Conservation (phyloP, 2,888 invertebrate genomes). For the Danaus chrysippus region DNA sequence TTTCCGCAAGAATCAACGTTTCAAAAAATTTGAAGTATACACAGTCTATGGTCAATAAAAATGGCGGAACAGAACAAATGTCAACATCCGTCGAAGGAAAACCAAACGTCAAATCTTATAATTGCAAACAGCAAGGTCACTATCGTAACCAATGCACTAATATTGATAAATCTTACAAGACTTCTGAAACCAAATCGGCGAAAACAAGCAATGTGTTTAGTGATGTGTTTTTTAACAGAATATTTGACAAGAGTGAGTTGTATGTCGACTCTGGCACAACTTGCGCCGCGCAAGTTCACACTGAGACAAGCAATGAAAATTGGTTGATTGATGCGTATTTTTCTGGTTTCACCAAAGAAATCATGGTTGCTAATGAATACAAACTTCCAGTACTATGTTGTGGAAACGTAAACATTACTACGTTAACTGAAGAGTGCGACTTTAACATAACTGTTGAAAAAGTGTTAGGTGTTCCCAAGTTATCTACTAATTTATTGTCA, state of each 20-base stretch:
- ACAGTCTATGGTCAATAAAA: conserved; percentile 20
- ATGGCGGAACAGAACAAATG: conserved; percentile 17
- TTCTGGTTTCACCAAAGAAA: too few relatives aligned
- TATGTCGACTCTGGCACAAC: conserved; percentile 30
- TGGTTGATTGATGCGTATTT: too few relatives aligned
- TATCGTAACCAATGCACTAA: conserved; percentile 19
- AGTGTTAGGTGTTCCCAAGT: conserved; percentile 21
- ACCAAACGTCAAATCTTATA: conserved; percentile 18
- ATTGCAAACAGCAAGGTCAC: conserved; percentile 25
- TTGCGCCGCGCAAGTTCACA: too few relatives aligned
- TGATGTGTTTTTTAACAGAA: conserved; percentile 28
- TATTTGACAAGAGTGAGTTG: conserved; percentile 25
- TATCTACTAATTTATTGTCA: conserved; percentile 25
- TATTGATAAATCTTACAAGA: conserved; percentile 12
- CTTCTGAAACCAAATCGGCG: conserved; percentile 9
- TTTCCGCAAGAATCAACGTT: conserved; percentile 8
- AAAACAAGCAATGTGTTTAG: conserved; percentile 27
- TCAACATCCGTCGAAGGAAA: conserved; percentile 18
- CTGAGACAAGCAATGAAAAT: conserved; percentile 16
- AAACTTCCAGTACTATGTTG: conserved; percentile 32
- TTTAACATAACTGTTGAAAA: conserved; percentile 20
- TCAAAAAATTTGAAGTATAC: conserved; percentile 5
- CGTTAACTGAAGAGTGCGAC: conserved; percentile 16
- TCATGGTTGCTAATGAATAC: too few relatives aligned
- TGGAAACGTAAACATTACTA: conserved; percentile 14